Conservation (phyloP, 2,113 vertebrate genomes). For the Psettodes erumei region DNA sequence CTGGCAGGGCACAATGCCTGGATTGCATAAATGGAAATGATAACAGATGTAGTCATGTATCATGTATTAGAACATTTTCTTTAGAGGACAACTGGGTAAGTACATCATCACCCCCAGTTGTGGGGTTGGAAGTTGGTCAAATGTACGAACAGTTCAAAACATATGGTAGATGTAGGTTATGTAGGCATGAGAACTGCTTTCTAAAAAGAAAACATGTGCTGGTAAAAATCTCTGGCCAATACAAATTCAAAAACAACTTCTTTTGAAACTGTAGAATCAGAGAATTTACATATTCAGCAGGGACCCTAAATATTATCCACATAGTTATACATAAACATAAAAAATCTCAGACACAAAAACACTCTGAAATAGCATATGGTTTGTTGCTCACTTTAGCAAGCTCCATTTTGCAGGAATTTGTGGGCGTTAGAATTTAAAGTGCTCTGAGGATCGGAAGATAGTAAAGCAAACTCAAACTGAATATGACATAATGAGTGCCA, state of each 20-base stretch:
- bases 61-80: background rate
- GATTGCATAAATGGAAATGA: background rate
- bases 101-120: background rate
- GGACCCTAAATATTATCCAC: background rate
- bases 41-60: background rate
- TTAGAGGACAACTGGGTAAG: background rate
- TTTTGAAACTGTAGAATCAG: constrained; percentile 1
- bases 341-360: constrained; percentile 22
- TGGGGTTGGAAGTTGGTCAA: background rate
- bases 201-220: background rate
- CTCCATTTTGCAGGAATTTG: constrained; percentile 24
- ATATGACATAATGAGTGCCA: constrained; percentile 74
- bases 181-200: background rate
- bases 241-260: background rate
- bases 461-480: constrained; percentile 58
- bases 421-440: constrained; percentile 51
- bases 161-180: no score
- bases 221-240: background rate
- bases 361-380: constrained; percentile 37
- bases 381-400: constrained; percentile 22
- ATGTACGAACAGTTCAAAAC: background rate
- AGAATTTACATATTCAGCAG: background rate
- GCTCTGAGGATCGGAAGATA: constrained; percentile 28
- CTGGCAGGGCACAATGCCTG: background rate
- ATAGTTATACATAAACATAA: constrained; percentile 17